phyloP scores from a whole-genome alignment of 2,888 invertebrate species.

The Lasioglossum villosulum region DNA sequence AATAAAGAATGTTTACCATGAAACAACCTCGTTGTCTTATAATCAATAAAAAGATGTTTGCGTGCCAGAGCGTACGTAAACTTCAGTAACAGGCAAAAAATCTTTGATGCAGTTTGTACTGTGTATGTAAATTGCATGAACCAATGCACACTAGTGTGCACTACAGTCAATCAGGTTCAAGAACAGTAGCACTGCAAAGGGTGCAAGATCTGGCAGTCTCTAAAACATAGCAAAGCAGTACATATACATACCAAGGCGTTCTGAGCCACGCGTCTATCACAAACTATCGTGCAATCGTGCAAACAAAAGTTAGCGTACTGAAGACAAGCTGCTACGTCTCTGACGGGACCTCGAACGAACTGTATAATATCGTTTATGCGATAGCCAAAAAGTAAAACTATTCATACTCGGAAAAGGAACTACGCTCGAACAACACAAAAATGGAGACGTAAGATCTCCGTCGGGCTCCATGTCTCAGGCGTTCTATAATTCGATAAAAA shows the following conservation, averaged over 20 bases:
- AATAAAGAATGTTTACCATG: not conserved
- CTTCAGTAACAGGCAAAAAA: not conserved
- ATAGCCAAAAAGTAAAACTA: conserved; percentile 5
- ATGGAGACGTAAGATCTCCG: not conserved
- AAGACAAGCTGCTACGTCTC: conserved; percentile 23
- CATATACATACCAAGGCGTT: not conserved
- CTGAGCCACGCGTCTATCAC: not conserved
- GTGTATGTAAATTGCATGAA: not conserved
- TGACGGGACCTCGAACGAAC: not conserved
- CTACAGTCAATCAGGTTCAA: not conserved
- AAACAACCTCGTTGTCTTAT: too few relatives aligned
- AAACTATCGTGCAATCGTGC: conserved; percentile 15
- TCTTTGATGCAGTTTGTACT: not conserved
- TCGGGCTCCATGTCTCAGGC: not conserved
- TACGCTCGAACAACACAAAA: not conserved
- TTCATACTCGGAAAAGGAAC: not conserved
- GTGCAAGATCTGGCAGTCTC: not conserved
- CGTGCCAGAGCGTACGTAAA: not conserved
- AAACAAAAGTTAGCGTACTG: not conserved
- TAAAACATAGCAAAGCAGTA: not conserved
- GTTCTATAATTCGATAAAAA: conserved; percentile 18
- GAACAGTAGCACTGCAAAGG: not conserved
- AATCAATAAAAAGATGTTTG: not conserved
- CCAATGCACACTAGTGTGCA: not conserved
- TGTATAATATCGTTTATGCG: not conserved